Conservation (phyloP, 2,888 invertebrate species). For the Sinhomidia bicolor region DNA sequence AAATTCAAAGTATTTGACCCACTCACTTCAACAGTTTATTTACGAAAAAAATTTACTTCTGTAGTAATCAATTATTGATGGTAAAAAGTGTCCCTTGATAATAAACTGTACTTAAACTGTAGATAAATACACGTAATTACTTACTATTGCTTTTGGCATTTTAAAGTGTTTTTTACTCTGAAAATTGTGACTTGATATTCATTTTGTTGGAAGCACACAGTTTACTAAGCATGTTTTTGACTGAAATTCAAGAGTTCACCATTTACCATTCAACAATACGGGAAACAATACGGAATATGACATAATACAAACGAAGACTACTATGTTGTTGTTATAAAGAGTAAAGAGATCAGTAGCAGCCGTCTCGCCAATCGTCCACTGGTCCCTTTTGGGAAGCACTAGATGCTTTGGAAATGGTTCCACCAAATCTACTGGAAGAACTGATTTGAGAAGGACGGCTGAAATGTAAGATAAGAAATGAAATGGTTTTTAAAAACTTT, state of each 20-base stretch:
- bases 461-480: background rate
- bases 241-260: slow-evolving; percentile 1
- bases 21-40: background rate
- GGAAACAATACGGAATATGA: background rate
- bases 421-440: background rate
- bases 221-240: slow-evolving; percentile 14
- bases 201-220: slow-evolving; percentile 16
- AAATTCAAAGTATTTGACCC: background rate
- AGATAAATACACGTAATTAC: background rate
- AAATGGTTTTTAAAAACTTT: too few relatives aligned
- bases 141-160: slow-evolving; percentile 28
- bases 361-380: slow-evolving; percentile 67
- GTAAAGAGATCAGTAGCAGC: slow-evolving; percentile 55
- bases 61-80: background rate
- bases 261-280: background rate
- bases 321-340: background rate
- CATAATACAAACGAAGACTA: background rate
- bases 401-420: background rate
- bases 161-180: background rate
- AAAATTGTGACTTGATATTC: slow-evolving; percentile 13
- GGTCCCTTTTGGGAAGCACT: slow-evolving; percentile 6
- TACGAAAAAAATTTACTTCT: slow-evolving; percentile 3
- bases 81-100: background rate
- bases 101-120: slow-evolving; percentile 7
- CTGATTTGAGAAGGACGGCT: slow-evolving; percentile 38